phyloP scores from a whole-genome alignment of 2,797 vertebrate genomes.

The Acrossocheilus fasciatus region DNA sequence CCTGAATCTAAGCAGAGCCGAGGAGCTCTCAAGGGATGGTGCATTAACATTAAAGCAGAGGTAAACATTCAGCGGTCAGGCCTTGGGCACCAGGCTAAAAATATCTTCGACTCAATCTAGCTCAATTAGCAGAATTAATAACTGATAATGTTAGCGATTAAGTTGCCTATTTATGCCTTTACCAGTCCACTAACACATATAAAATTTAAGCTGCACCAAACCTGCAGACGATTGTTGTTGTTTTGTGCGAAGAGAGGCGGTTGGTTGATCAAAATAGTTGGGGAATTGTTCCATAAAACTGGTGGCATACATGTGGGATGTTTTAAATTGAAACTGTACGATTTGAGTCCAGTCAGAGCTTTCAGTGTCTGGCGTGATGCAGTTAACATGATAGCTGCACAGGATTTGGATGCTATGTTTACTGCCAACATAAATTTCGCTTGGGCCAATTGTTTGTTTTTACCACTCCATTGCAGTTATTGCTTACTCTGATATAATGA shows the following conservation, averaged over 20 bases:
- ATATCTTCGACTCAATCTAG: conserved; percentile 23
- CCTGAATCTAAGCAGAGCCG: conserved; percentile 42
- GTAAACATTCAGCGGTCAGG: conserved; percentile 38
- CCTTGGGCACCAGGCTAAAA: conserved; percentile 33
- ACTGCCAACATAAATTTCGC: conserved; percentile 40
- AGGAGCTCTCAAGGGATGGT: conserved; percentile 24
- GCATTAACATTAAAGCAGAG: conserved; percentile 47
- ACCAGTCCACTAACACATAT: conserved; percentile 31
- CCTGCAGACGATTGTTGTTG: conserved; percentile 3
- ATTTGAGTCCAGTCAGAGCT: not conserved
- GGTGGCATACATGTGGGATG: not conserved
- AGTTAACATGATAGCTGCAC: conserved; percentile 34
- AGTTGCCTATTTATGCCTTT: conserved; percentile 18
- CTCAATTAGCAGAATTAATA: conserved; percentile 24
- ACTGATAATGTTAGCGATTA: conserved; percentile 12
- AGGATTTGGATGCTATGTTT: conserved; percentile 18
- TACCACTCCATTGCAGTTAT: conserved; percentile 47
- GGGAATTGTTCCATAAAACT: conserved; percentile 15
- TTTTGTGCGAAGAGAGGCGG: not conserved
- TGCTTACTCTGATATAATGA: conserved; percentile 53
- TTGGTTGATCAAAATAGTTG: conserved; percentile 1
- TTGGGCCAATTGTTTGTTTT: conserved; percentile 54
- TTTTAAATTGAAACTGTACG: conserved; percentile 20
- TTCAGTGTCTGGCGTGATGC: conserved; percentile 14
- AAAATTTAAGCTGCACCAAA: conserved; percentile 14